Evolutionary conservation across 1,140 invertebrate genomes (phyloP).

Genomic region (Euglossa dilemma): DNA sequence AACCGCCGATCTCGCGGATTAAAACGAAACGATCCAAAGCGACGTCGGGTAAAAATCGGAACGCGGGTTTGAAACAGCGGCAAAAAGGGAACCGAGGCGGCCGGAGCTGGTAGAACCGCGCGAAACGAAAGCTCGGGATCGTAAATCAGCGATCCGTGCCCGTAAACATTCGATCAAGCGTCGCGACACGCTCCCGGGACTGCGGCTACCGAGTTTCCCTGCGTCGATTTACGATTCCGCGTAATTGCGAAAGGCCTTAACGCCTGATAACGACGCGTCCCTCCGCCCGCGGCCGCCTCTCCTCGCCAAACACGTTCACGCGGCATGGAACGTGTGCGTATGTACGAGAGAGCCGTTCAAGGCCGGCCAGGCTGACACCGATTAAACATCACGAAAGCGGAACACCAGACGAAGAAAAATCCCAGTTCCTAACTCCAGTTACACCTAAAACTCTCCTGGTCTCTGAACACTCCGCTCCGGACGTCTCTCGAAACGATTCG

Average conservation of each 20-base stretch:
- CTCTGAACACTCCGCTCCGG: no score
- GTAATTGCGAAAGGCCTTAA: slow-evolving; percentile 26
- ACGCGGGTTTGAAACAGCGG: no score
- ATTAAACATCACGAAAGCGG: slow-evolving; percentile 34
- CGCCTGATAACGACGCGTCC: background rate
- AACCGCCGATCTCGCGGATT: no score
- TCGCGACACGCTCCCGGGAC: background rate
- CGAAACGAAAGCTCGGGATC: background rate
- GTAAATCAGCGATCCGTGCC: background rate
- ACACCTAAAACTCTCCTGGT: no score
- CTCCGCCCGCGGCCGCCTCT: no score
- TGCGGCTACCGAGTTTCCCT: slow-evolving; percentile 7
- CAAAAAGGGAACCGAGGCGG: no score
- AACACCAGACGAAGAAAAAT: background rate
- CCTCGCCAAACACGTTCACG: slow-evolving; percentile 1
- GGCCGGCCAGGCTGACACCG: slow-evolving; percentile 22
- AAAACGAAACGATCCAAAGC: no score
- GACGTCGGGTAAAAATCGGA: no score
- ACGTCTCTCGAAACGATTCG: no score
- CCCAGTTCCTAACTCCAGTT: background rate
- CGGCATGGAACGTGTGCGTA: slow-evolving; percentile 25
- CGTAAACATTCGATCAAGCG: background rate
- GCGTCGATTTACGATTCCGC: slow-evolving; percentile 15
- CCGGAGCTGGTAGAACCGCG: no score
- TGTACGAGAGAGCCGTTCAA: background rate